Conservation (phyloP, 2,797 vertebrate genomes). For the Leptodactylus fallax region DNA sequence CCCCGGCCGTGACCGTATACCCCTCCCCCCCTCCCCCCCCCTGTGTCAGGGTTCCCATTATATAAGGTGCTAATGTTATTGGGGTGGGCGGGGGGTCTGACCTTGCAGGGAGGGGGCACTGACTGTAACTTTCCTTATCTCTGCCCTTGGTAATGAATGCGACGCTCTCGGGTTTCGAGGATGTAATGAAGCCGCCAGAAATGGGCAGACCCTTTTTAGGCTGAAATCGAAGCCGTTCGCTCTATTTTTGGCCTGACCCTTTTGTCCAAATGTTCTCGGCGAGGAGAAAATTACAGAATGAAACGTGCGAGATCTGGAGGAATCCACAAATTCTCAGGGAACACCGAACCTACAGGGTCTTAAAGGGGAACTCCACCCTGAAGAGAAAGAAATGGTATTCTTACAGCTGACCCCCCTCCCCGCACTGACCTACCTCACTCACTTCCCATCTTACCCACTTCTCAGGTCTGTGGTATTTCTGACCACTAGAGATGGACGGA, state of each 20-base stretch:
- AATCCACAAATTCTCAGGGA: neutral
- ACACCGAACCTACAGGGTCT: neutral
- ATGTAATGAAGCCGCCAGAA: slow-evolving; percentile 53
- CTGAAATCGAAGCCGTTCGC: slow-evolving; percentile 41
- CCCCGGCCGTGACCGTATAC: too few relatives aligned
- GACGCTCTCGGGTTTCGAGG: slow-evolving; percentile 43
- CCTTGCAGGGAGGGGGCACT: neutral
- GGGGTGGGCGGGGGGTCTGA: too few relatives aligned
- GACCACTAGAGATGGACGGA: too few relatives aligned
- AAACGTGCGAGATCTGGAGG: neutral
- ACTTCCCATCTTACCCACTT: too few relatives aligned
- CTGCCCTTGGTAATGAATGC: slow-evolving; percentile 51
- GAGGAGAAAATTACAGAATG: neutral
- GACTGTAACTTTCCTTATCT: slow-evolving; percentile 9
- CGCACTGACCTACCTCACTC: too few relatives aligned
- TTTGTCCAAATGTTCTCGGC: slow-evolving; percentile 58
- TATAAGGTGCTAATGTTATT: neutral
- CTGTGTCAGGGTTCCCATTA: too few relatives aligned
- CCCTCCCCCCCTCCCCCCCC: too few relatives aligned
- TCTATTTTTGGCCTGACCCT: slow-evolving; percentile 57
- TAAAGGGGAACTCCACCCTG: slow-evolving; percentile 5
- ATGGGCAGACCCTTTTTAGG: slow-evolving; percentile 51
- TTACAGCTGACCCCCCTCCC: too few relatives aligned
- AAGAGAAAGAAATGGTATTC: neutral
- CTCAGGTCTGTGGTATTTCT: too few relatives aligned